Conservation (phyloP, 2,113 vertebrate species). For the Pipra filicauda region DNA sequence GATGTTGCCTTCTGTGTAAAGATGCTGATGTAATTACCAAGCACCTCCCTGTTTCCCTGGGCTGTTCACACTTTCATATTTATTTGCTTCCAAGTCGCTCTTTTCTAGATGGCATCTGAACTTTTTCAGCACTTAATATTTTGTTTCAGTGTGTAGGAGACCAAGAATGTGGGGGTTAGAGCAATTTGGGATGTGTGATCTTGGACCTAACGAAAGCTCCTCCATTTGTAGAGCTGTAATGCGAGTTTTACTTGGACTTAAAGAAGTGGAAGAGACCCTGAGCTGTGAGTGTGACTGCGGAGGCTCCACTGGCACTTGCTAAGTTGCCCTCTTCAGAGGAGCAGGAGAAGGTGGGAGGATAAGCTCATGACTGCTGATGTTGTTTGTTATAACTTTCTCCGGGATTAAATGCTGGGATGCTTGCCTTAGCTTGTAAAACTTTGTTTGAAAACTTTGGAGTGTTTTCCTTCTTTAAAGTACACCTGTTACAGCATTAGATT, state of each 20-base stretch:
- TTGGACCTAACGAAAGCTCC: background rate
- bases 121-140: background rate
- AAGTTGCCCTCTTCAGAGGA: background rate
- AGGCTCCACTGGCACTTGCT: background rate
- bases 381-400: background rate
- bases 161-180: background rate
- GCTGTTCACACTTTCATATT: background rate
- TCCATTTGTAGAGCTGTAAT: background rate
- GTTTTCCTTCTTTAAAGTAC: background rate
- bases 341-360: slow-evolving; percentile 35
- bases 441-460: background rate
- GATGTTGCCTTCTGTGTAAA: background rate
- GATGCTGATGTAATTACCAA: background rate
- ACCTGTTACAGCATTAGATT: slow-evolving; percentile 19
- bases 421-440: slow-evolving; percentile 19
- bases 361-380: slow-evolving; percentile 26
- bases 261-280: background rate
- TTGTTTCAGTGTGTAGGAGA: background rate
- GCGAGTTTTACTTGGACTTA: background rate
- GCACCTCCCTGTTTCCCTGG: background rate
- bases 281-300: background rate
- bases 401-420: background rate
- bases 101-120: background rate
- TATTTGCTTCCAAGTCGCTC: background rate
- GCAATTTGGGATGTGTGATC: background rate